These are phyloP conservation scores for Panthera uncia DNA, from an alignment of 2,113 vertebrate genomes.

Conservation along the genomic window DNA sequence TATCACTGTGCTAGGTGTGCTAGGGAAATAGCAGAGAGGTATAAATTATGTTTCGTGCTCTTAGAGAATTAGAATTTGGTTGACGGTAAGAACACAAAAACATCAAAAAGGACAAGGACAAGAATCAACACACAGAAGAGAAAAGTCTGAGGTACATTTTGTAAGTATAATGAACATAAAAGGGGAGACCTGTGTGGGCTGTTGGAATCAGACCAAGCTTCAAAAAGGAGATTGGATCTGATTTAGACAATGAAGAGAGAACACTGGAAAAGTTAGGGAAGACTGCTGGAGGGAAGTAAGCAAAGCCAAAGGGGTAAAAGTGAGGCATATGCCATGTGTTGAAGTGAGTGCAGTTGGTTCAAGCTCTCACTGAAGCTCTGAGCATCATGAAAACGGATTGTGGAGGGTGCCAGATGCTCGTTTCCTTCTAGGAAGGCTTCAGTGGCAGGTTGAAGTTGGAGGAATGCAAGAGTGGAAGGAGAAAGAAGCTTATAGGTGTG, in stretches of 20 bases:
- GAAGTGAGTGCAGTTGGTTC: neutral
- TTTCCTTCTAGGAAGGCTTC: neutral
- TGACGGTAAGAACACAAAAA: neutral
- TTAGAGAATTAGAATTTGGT: constrained; percentile 1
- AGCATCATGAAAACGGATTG: neutral
- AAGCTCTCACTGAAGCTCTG: neutral
- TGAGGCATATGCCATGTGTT: neutral
- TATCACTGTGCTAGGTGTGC: neutral
- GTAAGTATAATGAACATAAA: neutral
- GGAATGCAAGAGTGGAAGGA: neutral
- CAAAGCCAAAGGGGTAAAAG: neutral
- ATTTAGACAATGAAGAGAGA: neutral
- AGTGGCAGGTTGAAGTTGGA: neutral
- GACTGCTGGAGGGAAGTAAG: neutral
- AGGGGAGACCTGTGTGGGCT: neutral
- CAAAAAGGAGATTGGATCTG: neutral
- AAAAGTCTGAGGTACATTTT: neutral
- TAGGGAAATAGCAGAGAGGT: neutral
- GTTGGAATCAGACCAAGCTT: neutral
- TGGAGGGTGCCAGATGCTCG: neutral
- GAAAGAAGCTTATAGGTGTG: neutral
- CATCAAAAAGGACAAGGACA: neutral
- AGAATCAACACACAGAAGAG: neutral
- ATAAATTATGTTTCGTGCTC: neutral
- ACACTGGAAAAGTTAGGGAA: neutral